Conservation (phyloP, 2,797 vertebrate genomes). For the Alectoris magna region DNA sequence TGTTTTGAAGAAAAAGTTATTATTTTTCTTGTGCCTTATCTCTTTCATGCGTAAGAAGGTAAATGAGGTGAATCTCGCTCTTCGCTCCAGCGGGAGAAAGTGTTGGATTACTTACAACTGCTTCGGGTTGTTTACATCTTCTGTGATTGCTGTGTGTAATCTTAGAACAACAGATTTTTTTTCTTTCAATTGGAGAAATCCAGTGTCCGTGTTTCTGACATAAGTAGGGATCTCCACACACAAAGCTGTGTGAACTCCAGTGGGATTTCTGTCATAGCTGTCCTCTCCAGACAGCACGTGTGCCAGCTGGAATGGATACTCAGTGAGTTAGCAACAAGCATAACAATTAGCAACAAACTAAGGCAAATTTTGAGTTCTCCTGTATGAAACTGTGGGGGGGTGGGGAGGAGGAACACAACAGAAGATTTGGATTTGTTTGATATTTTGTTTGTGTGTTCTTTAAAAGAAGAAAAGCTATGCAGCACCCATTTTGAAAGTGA, state of each 20-base stretch:
- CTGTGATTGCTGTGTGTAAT: not conserved
- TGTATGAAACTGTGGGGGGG: not conserved
- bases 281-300: not conserved
- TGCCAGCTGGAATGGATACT: not conserved
- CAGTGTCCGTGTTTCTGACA: not conserved
- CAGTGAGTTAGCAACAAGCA: not conserved
- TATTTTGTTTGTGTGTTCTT: not conserved
- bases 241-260: rapidly evolving
- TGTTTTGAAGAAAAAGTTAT: not conserved
- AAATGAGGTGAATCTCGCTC: not conserved
- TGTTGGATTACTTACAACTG: not conserved
- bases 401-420: rapidly evolving
- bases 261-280: not conserved
- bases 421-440: not conserved
- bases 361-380: not conserved
- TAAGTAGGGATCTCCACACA: not conserved
- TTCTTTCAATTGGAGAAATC: not conserved
- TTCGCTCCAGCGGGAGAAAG: not conserved
- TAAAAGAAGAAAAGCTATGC: not conserved
- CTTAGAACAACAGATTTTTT: not conserved
- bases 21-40: not conserved
- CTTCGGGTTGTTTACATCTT: not conserved
- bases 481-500: not conserved
- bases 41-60: not conserved
- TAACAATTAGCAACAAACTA: not conserved